phyloP scores from a whole-genome alignment of 1,140 invertebrate genomes.

The Meteorus sp. region DNA sequence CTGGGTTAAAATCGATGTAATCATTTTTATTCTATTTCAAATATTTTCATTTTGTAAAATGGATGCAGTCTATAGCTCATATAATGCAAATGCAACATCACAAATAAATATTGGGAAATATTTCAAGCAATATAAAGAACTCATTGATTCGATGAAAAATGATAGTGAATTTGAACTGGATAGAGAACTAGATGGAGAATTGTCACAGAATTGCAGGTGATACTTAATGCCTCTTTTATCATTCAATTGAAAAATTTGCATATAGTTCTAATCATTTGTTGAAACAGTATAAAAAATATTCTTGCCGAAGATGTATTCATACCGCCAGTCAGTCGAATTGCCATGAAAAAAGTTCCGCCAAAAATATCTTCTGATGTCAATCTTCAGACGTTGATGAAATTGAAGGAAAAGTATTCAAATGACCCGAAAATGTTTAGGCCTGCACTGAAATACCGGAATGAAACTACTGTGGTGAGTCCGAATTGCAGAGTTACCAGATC shows the following conservation, averaged over 20 bases:
- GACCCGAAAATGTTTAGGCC: not conserved
- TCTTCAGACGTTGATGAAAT: conserved; percentile 8
- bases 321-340: conserved; percentile 4
- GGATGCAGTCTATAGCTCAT: conserved; percentile 12
- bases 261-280: too few relatives aligned
- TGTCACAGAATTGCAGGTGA: not conserved
- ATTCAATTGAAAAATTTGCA: too few relatives aligned
- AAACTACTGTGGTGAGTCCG: conserved; percentile 4
- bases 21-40: too few relatives aligned
- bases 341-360: not conserved
- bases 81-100: conserved; percentile 11
- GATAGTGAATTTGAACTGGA: not conserved
- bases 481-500: too few relatives aligned
- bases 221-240: too few relatives aligned
- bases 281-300: too few relatives aligned
- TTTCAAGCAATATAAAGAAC: not conserved
- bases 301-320: not conserved
- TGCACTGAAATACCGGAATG: conserved; percentile 6
- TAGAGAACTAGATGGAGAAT: not conserved
- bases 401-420: conserved; percentile 11
- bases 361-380: conserved; percentile 18
- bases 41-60: conserved; percentile 22
- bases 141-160: not conserved
- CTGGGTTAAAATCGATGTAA: too few relatives aligned
- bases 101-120: conserved; percentile 25